A percentile compares a stretch with the other conserved stretches of the same genome.
Evolutionary conservation across 2,113 vertebrate species (phyloP).

Genomic region (Burhinus bistriatus): DNA sequence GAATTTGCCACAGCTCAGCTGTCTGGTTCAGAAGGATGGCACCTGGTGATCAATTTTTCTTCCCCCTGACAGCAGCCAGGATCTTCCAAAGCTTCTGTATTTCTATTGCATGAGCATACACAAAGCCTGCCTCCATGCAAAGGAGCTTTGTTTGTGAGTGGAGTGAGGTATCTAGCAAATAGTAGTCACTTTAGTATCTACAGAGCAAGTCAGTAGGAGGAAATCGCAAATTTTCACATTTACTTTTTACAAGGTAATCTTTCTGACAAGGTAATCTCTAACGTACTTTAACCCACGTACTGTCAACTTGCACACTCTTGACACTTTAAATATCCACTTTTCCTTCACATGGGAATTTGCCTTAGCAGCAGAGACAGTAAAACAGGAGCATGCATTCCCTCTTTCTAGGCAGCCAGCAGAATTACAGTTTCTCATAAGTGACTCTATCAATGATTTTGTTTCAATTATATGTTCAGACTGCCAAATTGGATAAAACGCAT

Average conservation of each 20-base stretch:
- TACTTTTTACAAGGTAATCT: neutral
- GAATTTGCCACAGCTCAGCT: neutral
- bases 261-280: conserved; percentile 33
- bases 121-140: neutral
- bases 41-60: neutral
- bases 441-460: conserved; percentile 5
- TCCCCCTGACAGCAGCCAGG: neutral
- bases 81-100: neutral
- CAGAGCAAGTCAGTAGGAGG: neutral
- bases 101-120: fast-evolving
- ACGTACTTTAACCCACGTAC: neutral
- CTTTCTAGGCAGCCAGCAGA: conserved; percentile 1
- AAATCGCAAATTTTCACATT: neutral
- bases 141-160: neutral
- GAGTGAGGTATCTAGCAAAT: neutral
- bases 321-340: conserved; percentile 35
- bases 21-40: neutral
- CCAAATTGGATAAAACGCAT: neutral
- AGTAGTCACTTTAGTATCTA: neutral
- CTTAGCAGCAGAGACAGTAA: neutral
- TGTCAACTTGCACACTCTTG: neutral
- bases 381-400: neutral
- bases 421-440: neutral
- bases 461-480: conserved; percentile 51
- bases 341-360: neutral